A percentile compares a stretch with the other conserved stretches of the same genome.
These are phyloP conservation scores for Dermolepida albohirtum DNA, from an alignment of 2,888 invertebrate genomes.

Conservation along the genomic window DNA sequence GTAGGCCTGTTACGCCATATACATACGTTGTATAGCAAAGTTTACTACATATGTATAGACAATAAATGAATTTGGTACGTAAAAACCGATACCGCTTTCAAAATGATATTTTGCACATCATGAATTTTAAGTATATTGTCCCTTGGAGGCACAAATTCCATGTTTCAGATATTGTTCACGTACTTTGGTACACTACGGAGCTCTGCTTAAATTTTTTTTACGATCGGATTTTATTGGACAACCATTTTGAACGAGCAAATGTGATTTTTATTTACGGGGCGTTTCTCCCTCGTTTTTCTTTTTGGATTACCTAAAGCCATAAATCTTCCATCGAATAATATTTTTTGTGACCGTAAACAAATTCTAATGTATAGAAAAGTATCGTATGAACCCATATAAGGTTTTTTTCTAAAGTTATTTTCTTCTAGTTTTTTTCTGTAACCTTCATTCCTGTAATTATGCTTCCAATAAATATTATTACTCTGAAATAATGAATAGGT, in stretches of 20 bases:
- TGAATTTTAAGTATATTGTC: slow-evolving; percentile 24
- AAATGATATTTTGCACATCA: slow-evolving; percentile 33
- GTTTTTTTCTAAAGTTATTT: no score
- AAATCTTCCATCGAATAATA: neutral
- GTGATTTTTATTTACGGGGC: slow-evolving; percentile 5
- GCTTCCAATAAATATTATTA: no score
- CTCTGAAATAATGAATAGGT: no score
- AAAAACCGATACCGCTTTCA: slow-evolving; percentile 12
- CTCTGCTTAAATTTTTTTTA: slow-evolving; percentile 20
- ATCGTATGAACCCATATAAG: no score
- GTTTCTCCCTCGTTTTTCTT: neutral
- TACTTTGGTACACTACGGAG: neutral
- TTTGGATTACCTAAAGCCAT: neutral
- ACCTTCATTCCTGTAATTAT: no score
- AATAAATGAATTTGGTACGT: slow-evolving; percentile 10
- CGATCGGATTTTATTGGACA: slow-evolving; percentile 14
- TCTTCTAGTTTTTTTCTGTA: no score
- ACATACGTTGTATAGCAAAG: neutral
- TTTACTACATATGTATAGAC: neutral
- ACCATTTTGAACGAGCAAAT: neutral
- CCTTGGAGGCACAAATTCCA: slow-evolving; percentile 2
- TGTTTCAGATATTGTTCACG: neutral
- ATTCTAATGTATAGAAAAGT: no score
- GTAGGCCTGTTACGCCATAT: neutral
- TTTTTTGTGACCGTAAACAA: no score